phyloP scores from a whole-genome alignment of 2,888 invertebrate species.

The Muscina levida region DNA sequence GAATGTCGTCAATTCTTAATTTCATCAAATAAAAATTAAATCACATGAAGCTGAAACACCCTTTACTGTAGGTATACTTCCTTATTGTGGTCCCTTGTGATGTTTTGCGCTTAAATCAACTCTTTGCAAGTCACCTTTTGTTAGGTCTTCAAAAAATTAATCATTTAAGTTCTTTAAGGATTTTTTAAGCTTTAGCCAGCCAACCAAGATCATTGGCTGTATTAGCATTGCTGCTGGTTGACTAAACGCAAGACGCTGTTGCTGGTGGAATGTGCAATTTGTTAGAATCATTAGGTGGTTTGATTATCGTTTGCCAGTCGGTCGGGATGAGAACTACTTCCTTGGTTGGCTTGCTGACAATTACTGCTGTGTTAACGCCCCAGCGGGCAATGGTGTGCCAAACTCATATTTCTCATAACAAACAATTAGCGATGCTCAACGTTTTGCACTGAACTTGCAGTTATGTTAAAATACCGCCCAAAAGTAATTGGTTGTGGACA shows the following conservation, averaged over 20 bases:
- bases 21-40: neutral
- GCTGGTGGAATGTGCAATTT: constrained; percentile 46
- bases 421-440: constrained; percentile 58
- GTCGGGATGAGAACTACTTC: constrained; percentile 49
- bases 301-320: constrained; percentile 30
- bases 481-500: neutral
- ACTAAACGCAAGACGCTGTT: too few species aligned
- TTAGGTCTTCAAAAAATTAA: constrained; percentile 50
- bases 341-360: constrained; percentile 64
- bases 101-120: constrained; percentile 31
- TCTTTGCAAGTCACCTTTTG: constrained; percentile 49
- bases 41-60: neutral
- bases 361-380: constrained; percentile 67
- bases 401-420: constrained; percentile 59
- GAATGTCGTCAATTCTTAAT: too few species aligned
- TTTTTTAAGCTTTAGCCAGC: constrained; percentile 15
- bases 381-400: constrained; percentile 65
- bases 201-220: constrained; percentile 7
- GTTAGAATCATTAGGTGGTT: constrained; percentile 56
- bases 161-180: constrained; percentile 42
- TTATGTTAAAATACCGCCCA: neutral
- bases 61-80: neutral
- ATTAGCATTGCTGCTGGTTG: constrained; percentile 6
- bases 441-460: constrained; percentile 35
- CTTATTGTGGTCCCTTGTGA: neutral